Evolutionary conservation across 2,888 invertebrate genomes (phyloP), one percentile per base, ranked within the genome.

Genomic region (Drosophila prostipennis): DNA sequence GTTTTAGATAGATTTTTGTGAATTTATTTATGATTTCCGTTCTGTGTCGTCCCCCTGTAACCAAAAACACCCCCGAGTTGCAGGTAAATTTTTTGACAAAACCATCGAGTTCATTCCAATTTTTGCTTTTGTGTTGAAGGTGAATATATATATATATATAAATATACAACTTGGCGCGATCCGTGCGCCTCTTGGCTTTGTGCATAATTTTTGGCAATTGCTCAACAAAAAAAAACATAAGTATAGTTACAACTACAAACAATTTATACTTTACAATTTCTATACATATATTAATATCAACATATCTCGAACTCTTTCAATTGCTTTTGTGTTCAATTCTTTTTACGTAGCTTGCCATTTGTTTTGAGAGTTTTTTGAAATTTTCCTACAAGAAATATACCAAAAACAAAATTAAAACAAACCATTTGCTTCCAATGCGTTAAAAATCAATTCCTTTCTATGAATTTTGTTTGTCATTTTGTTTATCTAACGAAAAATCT

Each of bases 201-300:
- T 88, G 82, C 87, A 82, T 82, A 83, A 53, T 87, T 88, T 86
- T 88, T 80, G 78, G 78, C 89, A 83, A 75, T 86, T 56, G 84
- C 84, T 83, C 68, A 83, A 86, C 57, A 36, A 55, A 52, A 52
- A 49, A 42, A 34, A 19, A 60, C 19, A 45, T 53, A 73, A 79
- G 37, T 61, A 78, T 76, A 88, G 72, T 72, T 74, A 76, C 60
- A 74, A 76, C 58, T 45, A 54, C 46, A 64, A 72, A 52, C 71
- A 84, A 71, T 76, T 75, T 67, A 73, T 70, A 71, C 80, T 77
- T 82, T 71, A 70, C 69, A 82, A 51, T 69, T 48, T 67, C 55
- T 79, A 68, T 73, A 74, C 68, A 74, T 58, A 71, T 68, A 72
- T 64, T 69, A 71, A 81, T 72, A 73, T 69, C 54, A 52, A 73